Evolutionary conservation across 1,140 invertebrate species (phyloP).

Genomic region (Drosophila punjabiensis): DNA sequence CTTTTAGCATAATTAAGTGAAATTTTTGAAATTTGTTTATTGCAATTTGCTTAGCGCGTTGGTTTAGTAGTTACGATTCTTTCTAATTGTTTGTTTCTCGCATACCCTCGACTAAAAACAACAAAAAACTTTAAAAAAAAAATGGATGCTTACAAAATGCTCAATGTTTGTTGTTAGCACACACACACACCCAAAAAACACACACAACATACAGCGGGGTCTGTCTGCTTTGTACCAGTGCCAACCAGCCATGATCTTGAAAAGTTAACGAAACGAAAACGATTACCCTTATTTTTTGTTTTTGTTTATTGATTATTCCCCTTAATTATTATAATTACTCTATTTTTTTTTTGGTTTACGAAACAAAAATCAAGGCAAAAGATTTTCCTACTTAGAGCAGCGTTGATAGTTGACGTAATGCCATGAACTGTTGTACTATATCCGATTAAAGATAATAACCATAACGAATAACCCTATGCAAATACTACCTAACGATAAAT

Average conservation of each 20-base stretch:
- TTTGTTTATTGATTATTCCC: constrained; percentile 52
- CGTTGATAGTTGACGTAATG: constrained; percentile 64
- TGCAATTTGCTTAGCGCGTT: constrained; percentile 71
- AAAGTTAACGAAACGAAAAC: constrained; percentile 45
- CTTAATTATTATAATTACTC: constrained; percentile 11
- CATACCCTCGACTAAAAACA: constrained; percentile 35
- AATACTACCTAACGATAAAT: constrained; percentile 49
- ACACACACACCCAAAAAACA: constrained; percentile 27
- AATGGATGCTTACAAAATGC: constrained; percentile 66
- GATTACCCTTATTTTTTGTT: constrained; percentile 33
- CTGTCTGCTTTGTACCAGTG: constrained; percentile 67
- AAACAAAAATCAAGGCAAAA: constrained; percentile 44
- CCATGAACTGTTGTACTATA: constrained; percentile 76
- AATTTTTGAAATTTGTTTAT: constrained; percentile 74
- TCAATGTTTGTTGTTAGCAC: constrained; percentile 68
- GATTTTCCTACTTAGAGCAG: constrained; percentile 65
- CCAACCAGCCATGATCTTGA: constrained; percentile 62
- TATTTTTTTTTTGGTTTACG: constrained; percentile 9
- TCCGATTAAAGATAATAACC: constrained; percentile 52
- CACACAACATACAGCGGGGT: constrained; percentile 45
- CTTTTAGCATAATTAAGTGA: constrained; percentile 73
- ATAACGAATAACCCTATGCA: constrained; percentile 39
- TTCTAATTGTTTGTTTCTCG: constrained; percentile 54
- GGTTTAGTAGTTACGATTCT: constrained; percentile 69
- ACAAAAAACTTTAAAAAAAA: constrained; percentile 34